phyloP scores from a whole-genome alignment of 2,797 vertebrate genomes.

The Enteromius argenteus region DNA sequence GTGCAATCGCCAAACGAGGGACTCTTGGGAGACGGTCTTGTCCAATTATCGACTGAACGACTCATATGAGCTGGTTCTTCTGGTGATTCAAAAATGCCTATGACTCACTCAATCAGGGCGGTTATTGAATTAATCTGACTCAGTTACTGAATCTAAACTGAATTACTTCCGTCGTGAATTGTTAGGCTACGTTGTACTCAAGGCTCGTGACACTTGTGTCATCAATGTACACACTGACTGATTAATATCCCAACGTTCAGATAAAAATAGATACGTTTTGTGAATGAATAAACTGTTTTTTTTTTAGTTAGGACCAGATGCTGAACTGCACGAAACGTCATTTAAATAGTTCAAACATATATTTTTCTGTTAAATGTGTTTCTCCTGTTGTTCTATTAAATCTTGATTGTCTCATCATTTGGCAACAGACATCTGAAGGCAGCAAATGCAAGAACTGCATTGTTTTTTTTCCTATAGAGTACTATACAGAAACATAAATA shows the following conservation, averaged over 20 bases:
- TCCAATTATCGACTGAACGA: neutral
- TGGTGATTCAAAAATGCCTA: neutral
- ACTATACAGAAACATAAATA: neutral
- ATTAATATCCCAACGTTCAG: neutral
- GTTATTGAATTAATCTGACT: neutral
- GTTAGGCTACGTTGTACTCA: neutral
- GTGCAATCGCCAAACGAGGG: neutral
- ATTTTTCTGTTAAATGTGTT: no score
- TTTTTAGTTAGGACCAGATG: neutral
- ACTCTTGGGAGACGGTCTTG: neutral
- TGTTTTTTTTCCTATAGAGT: neutral
- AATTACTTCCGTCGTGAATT: neutral
- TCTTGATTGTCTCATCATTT: neutral
- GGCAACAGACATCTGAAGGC: neutral
- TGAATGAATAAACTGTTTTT: neutral
- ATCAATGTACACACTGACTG: neutral
- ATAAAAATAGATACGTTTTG: neutral
- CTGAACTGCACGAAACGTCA: neutral
- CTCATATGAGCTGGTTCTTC: neutral
- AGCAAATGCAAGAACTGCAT: neutral
- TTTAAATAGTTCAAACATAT: neutral
- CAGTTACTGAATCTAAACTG: neutral
- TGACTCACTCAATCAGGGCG: neutral
- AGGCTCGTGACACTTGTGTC: neutral
- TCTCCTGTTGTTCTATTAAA: neutral